Percentiles rank a stretch among this genome's conserved stretches.
phyloP scores from a whole-genome alignment of 2,113 vertebrate genomes.

The Phrynocephalus versicolor region DNA sequence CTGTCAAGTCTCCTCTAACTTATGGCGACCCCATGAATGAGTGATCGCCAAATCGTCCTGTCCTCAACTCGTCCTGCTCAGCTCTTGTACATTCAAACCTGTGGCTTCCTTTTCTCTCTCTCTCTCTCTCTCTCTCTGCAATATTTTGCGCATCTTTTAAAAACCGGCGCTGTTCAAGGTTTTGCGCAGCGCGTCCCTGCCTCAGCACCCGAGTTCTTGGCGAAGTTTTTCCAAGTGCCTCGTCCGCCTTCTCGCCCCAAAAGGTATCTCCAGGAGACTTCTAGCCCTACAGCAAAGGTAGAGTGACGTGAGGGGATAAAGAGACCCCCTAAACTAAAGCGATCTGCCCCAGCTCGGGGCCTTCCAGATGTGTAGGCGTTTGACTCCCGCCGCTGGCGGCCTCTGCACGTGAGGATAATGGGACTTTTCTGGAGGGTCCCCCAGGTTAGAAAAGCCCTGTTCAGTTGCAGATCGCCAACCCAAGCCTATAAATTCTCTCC shows the following conservation, averaged over 20 bases:
- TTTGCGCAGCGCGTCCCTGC: neutral
- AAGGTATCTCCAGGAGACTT: neutral
- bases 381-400: no score
- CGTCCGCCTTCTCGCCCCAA: neutral
- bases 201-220: no score
- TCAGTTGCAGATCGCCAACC: neutral
- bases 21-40: no score
- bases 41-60: no score
- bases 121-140: no score
- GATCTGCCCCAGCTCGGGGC: neutral
- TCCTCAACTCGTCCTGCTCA: no score
- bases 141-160: neutral
- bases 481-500: no score
- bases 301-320: neutral
- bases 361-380: neutral
- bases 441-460: neutral
- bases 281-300: neutral
- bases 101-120: neutral
- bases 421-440: neutral
- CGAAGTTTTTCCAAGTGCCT: neutral
- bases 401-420: neutral
- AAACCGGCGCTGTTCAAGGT: neutral
- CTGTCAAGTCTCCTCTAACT: no score
- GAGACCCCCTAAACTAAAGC: no score
- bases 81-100: no score